Conservation (phyloP, 2,888 invertebrate genomes). For the Dichetophora obliterata region DNA sequence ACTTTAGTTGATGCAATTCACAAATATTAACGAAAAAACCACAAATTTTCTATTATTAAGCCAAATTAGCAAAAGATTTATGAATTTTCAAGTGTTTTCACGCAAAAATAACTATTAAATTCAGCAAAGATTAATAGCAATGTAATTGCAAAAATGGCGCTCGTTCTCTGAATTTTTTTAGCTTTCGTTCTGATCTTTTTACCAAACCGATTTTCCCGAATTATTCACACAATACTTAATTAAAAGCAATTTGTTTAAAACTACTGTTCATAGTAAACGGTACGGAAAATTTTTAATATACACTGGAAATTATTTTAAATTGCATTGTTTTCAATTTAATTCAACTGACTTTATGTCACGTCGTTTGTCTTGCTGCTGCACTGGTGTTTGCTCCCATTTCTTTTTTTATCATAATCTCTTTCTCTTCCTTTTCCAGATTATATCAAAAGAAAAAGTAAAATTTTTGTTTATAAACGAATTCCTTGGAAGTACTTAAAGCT, state of each 20-base stretch:
- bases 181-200: constrained; percentile 20
- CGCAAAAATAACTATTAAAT: not conserved
- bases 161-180: constrained; percentile 17
- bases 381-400: not conserved
- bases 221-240: not conserved
- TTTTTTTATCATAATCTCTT: not conserved
- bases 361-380: not conserved
- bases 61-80: not conserved
- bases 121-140: constrained; percentile 24
- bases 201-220: not conserved
- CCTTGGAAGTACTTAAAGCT: too few species aligned
- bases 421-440: not conserved
- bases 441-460: not conserved
- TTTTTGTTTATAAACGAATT: constrained; percentile 1
- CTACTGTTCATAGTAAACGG: not conserved
- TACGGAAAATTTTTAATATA: not conserved
- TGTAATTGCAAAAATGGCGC: constrained; percentile 44
- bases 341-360: not conserved
- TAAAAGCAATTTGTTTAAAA: not conserved
- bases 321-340: constrained; percentile 14
- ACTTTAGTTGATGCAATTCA: not conserved
- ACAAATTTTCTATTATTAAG: too few species aligned
- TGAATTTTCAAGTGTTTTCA: not conserved
- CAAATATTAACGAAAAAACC: not conserved
- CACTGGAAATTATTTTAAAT: not conserved